Conservation (phyloP, 2,113 vertebrate species). For the Tapirus terrestris region DNA sequence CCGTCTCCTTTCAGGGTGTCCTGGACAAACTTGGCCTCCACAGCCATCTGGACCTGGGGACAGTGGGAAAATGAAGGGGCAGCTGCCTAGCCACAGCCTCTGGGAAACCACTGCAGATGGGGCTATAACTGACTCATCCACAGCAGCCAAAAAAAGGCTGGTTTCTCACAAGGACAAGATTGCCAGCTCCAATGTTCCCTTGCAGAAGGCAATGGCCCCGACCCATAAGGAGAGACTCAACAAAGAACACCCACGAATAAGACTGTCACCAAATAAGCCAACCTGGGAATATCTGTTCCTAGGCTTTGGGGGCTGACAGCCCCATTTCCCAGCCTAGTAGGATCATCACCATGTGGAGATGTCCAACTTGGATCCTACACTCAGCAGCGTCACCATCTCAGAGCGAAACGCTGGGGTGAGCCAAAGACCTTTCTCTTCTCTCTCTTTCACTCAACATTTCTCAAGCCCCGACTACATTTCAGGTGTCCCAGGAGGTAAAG, state of each 20-base stretch:
- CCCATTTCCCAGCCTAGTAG: background rate
- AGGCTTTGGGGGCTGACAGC: background rate
- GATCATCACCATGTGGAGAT: background rate
- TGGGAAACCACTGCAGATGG: background rate
- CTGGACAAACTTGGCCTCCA: slow-evolving; percentile 97
- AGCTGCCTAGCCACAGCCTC: background rate
- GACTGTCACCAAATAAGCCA: background rate
- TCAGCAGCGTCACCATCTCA: background rate
- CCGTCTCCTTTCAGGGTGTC: slow-evolving; percentile 97
- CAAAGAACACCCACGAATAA: background rate
- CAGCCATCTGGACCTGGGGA: slow-evolving; percentile 97
- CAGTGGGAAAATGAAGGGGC: slow-evolving; percentile 25
- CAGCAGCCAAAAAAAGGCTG: background rate
- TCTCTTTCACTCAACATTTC: background rate
- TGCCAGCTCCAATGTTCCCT: background rate
- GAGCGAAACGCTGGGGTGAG: background rate
- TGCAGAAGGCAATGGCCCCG: background rate
- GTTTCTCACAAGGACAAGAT: background rate
- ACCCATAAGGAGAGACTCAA: background rate
- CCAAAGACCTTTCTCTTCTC: background rate
- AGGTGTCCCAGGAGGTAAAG: background rate
- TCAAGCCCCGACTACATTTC: background rate
- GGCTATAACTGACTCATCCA: background rate
- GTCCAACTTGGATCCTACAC: background rate
- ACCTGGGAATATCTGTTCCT: background rate